A percentile compares a stretch with the other conserved stretches of the same genome.
phyloP scores from a whole-genome alignment of 2,797 vertebrate genomes.

The Basileuterus tristriatus region DNA sequence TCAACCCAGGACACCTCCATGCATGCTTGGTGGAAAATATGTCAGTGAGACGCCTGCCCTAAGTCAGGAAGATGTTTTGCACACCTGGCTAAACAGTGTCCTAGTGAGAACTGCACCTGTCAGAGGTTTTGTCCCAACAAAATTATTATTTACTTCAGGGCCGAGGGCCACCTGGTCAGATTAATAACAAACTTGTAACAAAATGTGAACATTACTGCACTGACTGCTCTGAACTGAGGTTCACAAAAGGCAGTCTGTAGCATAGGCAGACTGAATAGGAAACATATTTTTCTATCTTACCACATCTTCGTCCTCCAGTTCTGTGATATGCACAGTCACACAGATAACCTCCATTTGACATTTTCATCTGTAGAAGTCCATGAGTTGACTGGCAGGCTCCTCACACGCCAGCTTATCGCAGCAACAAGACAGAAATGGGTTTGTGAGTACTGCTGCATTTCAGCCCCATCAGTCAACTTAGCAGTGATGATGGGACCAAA shows the following conservation, averaged over 20 bases:
- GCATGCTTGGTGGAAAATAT: rapidly evolving
- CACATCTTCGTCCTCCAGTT: neutral
- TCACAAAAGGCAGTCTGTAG: neutral
- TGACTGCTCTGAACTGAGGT: neutral
- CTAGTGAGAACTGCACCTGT: neutral
- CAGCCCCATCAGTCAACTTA: neutral
- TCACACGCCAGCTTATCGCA: neutral
- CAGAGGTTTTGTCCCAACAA: neutral
- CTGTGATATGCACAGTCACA: rapidly evolving
- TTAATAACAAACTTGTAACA: neutral
- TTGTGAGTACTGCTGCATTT: neutral
- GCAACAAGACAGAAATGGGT: neutral
- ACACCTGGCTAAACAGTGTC: neutral
- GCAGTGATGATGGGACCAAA: neutral
- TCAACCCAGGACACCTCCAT: no score
- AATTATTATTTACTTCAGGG: neutral
- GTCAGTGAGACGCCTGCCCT: neutral
- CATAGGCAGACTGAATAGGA: neutral
- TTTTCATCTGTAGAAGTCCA: neutral
- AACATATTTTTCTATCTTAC: neutral
- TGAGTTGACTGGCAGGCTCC: neutral
- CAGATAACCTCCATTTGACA: neutral
- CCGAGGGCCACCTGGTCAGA: neutral
- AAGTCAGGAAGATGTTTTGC: neutral
- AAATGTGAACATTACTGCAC: neutral